Evolutionary conservation across 2,888 invertebrate genomes (phyloP).

Genomic region (Crocallis elinguaria): DNA sequence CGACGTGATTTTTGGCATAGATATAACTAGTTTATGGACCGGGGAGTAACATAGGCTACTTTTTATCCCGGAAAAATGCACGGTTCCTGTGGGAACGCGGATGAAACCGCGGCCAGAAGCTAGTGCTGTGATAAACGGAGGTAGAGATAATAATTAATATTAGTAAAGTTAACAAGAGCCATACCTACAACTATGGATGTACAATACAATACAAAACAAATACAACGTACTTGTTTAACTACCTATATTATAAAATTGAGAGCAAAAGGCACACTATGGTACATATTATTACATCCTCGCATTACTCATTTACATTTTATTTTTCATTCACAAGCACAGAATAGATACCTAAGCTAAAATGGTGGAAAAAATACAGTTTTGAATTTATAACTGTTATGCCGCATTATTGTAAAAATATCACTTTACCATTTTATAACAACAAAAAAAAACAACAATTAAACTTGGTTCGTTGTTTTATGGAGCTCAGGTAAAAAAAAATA

Average conservation of each 20-base stretch:
- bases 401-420: not conserved
- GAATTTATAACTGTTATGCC: not conserved
- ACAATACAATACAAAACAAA: not conserved
- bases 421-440: not conserved
- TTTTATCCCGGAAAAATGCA: too few species aligned
- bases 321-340: not conserved
- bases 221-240: not conserved
- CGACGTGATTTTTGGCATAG: too few species aligned
- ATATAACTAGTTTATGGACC: too few species aligned
- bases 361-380: not conserved
- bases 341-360: not conserved
- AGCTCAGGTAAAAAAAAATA: slow-evolving; percentile 15
- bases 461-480: slow-evolving; percentile 38
- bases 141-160: slow-evolving; percentile 21
- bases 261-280: not conserved
- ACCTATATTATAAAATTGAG: not conserved
- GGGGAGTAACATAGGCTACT: too few species aligned
- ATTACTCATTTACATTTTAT: not conserved
- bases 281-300: not conserved
- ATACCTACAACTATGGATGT: slow-evolving; percentile 16
- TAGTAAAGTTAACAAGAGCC: slow-evolving; percentile 7
- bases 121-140: slow-evolving; percentile 15
- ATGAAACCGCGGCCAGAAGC: too few species aligned
- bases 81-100: too few species aligned
- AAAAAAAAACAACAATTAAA: slow-evolving; percentile 21